Conservation (phyloP, 2,113 vertebrate genomes). For the Nycticorax nycticorax region DNA sequence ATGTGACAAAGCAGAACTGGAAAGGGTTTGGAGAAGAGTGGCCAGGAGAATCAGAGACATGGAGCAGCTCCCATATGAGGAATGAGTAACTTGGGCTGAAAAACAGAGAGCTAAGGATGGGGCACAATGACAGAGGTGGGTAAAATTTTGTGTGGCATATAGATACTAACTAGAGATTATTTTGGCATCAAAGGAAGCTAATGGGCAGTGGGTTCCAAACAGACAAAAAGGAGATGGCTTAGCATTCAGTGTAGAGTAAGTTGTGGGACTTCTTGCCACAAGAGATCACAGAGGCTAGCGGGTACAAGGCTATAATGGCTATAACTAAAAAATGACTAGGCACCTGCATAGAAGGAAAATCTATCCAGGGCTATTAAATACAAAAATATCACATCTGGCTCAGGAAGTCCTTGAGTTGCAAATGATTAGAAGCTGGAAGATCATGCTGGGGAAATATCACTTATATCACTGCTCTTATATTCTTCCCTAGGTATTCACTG, state of each 20-base stretch:
- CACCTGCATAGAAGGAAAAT: not conserved
- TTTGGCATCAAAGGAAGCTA: not conserved
- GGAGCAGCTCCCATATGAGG: not conserved
- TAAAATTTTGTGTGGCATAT: not conserved
- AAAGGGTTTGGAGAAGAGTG: not conserved
- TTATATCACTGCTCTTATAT: constrained; percentile 43
- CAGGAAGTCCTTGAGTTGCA: constrained; percentile 54
- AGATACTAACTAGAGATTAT: not conserved
- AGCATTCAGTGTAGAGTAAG: not conserved
- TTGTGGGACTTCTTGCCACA: not conserved
- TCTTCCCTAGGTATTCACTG: constrained; percentile 50
- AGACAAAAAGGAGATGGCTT: not conserved
- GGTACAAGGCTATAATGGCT: not conserved
- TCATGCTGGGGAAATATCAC: constrained; percentile 37
- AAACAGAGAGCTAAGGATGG: not conserved
- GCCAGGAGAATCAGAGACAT: not conserved
- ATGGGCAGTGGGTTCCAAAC: not conserved
- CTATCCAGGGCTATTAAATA: constrained; percentile 27
- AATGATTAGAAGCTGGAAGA: constrained; percentile 39
- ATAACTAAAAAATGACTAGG: constrained; percentile 24
- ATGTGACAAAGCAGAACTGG: not conserved
- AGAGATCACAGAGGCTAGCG: not conserved
- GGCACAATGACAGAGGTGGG: accelerated
- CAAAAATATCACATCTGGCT: constrained; percentile 30
- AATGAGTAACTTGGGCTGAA: not conserved